These are phyloP conservation scores for Megalops atlanticus DNA, from an alignment of 2,113 vertebrate genomes.

Conservation along the genomic window DNA sequence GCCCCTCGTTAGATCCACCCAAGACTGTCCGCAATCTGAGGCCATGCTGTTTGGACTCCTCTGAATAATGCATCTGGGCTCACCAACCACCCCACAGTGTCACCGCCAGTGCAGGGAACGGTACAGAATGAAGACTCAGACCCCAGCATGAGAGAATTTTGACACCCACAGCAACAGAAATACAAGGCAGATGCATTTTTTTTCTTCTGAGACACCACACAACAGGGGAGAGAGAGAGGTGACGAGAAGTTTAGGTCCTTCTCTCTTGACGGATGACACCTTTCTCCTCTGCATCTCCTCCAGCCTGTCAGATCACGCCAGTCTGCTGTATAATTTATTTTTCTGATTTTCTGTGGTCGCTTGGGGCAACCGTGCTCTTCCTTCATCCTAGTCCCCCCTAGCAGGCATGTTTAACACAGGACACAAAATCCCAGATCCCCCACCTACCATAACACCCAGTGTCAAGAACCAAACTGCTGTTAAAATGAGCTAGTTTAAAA, in stretches of 20 bases:
- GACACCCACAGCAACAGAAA: neutral
- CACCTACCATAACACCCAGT: neutral
- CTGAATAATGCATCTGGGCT: neutral
- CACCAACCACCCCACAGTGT: neutral
- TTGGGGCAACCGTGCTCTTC: neutral
- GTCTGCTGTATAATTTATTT: constrained; percentile 14
- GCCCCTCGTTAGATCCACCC: too few relatives aligned
- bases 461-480: neutral
- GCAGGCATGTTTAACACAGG: neutral
- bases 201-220: neutral
- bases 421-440: neutral
- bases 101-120: neutral
- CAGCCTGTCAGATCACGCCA: constrained; percentile 16
- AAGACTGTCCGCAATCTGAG: too few relatives aligned
- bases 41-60: neutral
- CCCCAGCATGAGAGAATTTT: neutral
- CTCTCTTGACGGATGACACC: neutral
- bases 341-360: neutral
- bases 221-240: neutral
- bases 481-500: neutral
- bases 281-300: neutral
- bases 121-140: neutral
- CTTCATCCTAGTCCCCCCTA: neutral
- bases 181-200: too few relatives aligned
- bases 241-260: neutral